Base-by-base conservation (phyloP, 2,888 invertebrate species). In the Plusia festucae region DNA sequence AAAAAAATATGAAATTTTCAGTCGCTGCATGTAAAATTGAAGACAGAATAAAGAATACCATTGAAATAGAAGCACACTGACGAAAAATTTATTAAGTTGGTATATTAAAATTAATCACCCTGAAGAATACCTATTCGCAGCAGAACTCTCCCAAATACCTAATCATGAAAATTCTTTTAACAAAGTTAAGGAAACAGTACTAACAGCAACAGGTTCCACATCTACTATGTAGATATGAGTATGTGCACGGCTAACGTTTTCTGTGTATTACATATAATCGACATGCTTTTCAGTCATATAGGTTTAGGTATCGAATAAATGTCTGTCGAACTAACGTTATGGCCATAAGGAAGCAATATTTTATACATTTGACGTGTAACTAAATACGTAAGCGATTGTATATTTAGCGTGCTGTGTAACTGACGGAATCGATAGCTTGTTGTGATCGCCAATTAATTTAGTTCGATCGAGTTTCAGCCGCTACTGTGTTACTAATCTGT, bases 401-500 rank as follows among this genome's bases (percentile, higher is more conserved):
- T 63, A 67, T 65, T 70, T 76, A 53, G 65, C 82, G 70, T 78
- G 71, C 69, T 46, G 56, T 61, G 30, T 73, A 71, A 78, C 82
- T 76, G 89, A 88, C 89, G 83, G 79, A 65, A 77, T 73, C 78
- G 87, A 86, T 84, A 88, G 87, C 62, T 78, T 70, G 79, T 76
- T 82, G 69, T 86, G 87, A 87, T 82, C 71, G 80, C 82, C 72
- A 80, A 86, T 89, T 87, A 84, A 88, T 88, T 88, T 82, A 72
- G 79, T 79, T 73, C 65, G 69, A 76, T 75, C 76, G 77, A 57
- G 75, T 65, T 72, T 67, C 68, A 62, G 59, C 60, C 49, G 76
- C 73, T 77, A 75, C 75, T 69, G 76, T 59, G 58, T 63, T 56
- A 46, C 61, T 65, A 66, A 60, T 58, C 58, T 60, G 34, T 24